Percentiles rank a stretch among this genome's conserved stretches.
Evolutionary conservation across 92 coral and sea anemone genomes (phyloP).

Genomic region (Desmophyllum pertusum): DNA sequence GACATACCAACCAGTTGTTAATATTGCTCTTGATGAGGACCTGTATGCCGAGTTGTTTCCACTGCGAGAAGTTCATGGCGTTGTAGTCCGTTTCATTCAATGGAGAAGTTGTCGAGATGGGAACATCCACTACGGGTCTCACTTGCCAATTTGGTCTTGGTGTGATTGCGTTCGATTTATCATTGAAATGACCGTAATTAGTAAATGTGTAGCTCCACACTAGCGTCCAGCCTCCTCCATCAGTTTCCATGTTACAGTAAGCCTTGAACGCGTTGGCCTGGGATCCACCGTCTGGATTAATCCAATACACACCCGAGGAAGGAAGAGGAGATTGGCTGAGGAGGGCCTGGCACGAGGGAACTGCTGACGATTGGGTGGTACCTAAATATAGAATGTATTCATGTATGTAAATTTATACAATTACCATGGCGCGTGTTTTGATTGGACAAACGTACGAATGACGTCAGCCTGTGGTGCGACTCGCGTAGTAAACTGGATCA

Average conservation of each 20-base stretch:
- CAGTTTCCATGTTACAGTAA: constrained; percentile 64
- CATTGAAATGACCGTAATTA: constrained; percentile 38
- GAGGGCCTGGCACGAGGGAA: constrained; percentile 25
- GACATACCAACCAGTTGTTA: constrained; percentile 70
- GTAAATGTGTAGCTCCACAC: constrained; percentile 75
- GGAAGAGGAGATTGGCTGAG: constrained; percentile 19
- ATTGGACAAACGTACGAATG: not conserved
- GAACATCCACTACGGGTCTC: constrained; percentile 7
- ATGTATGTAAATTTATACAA: too few species aligned
- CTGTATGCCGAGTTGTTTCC: constrained; percentile 61
- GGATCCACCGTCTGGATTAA: constrained; percentile 39
- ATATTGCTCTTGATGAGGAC: constrained; percentile 70
- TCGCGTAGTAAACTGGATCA: too few species aligned
- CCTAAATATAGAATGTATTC: not conserved
- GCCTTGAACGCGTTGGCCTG: constrained; percentile 44
- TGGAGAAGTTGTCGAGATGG: constrained; percentile 35
- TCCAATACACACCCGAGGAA: constrained; percentile 52
- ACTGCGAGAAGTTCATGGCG: constrained; percentile 57
- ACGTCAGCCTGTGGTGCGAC: not conserved
- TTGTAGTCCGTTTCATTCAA: constrained; percentile 46
- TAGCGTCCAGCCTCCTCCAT: constrained; percentile 86
- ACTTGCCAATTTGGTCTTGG: constrained; percentile 64
- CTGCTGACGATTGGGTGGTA: not conserved
- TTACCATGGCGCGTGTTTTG: not conserved
- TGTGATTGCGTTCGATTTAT: constrained; percentile 52